These are phyloP conservation scores for Lacerta bilineata DNA, from an alignment of 2,797 vertebrate species.

Conservation along the genomic window DNA sequence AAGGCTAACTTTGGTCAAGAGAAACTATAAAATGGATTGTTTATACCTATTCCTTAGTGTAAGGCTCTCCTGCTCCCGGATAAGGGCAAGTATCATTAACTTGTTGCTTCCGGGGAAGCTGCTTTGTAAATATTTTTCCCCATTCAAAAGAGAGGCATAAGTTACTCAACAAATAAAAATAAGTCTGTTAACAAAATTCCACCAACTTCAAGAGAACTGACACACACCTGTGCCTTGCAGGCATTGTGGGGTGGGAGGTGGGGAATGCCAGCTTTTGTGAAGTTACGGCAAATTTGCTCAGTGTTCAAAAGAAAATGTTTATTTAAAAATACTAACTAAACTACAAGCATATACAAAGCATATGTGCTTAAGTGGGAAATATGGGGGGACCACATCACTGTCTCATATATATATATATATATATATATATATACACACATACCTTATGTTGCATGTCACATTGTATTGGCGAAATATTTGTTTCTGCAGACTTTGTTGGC, in stretches of 20 bases:
- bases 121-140: no score
- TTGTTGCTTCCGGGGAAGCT: background rate
- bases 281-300: background rate
- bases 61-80: background rate
- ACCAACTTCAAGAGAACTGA: background rate
- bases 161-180: background rate
- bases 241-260: no score
- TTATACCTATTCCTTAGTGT: background rate
- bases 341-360: conserved; percentile 65
- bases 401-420: no score
- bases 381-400: conserved; percentile 6
- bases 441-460: conserved; percentile 62
- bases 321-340: conserved; percentile 56
- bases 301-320: conserved; percentile 15
- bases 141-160: background rate
- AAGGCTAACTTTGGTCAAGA: conserved; percentile 9
- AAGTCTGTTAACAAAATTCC: background rate
- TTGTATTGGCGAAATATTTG: conserved; percentile 56
- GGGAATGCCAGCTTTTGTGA: background rate
- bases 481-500: conserved; percentile 32
- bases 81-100: background rate
- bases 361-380: conserved; percentile 67
- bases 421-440: background rate
- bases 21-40: conserved; percentile 9
- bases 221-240: background rate